Percentiles rank a stretch among this genome's conserved stretches.
Evolutionary conservation across 2,113 vertebrate genomes (phyloP).

Genomic region (Sciurus niger): DNA sequence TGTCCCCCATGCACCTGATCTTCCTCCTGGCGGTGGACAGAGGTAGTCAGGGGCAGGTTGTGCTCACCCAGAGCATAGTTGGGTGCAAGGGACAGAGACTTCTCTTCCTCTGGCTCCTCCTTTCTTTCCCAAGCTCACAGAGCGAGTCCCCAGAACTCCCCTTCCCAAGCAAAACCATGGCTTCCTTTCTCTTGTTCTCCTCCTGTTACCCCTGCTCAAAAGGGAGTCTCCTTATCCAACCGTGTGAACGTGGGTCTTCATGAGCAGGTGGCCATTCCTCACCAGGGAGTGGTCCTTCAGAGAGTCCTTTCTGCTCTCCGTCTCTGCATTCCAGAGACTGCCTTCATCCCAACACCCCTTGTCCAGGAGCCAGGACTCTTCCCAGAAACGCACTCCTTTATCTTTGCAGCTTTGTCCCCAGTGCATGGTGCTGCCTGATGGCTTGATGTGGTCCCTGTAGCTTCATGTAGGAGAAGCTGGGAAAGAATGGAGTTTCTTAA

Average conservation of each 20-base stretch:
- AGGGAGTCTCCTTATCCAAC: not conserved
- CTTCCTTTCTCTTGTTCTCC: not conserved
- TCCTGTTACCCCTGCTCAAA: not conserved
- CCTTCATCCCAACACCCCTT: not conserved
- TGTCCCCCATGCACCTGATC: not conserved
- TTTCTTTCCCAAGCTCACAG: not conserved
- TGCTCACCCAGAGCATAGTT: not conserved
- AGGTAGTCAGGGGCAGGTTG: not conserved
- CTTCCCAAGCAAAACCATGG: not conserved
- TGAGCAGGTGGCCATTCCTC: not conserved
- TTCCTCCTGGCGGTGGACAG: not conserved
- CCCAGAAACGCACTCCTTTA: constrained; percentile 9
- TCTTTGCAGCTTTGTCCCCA: not conserved
- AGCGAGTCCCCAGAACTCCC: not conserved
- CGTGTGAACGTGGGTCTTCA: not conserved
- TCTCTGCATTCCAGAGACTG: not conserved
- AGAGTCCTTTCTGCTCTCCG: not conserved
- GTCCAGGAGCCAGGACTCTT: not conserved
- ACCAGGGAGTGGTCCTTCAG: not conserved
- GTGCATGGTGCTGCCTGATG: not conserved
- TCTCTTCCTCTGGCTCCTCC: not conserved
- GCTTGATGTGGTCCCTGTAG: not conserved
- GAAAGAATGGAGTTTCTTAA: not conserved
- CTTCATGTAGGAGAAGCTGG: not conserved
- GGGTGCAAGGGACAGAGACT: not conserved